Evolutionary conservation across 1,140 invertebrate species (phyloP).

Genomic region (Epicauta chinensis): DNA sequence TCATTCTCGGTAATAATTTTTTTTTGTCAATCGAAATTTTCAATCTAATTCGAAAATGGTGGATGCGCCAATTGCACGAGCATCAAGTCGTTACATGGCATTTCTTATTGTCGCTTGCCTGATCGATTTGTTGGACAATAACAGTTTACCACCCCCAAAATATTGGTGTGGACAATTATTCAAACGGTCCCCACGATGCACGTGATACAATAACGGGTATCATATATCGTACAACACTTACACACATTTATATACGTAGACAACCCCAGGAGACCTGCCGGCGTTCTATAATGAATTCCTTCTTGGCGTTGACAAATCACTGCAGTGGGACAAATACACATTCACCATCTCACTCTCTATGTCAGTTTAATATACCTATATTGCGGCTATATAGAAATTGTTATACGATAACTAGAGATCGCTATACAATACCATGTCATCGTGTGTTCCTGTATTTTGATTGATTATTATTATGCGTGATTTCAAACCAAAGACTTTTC

Average conservation of each 20-base stretch:
- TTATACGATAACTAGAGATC: background rate
- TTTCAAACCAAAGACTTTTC: background rate
- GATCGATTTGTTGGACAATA: no score
- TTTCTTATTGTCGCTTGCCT: no score
- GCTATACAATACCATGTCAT: constrained; percentile 15
- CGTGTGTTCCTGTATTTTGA: constrained; percentile 11
- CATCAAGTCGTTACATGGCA: no score
- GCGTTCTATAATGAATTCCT: constrained; percentile 29
- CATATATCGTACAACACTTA: constrained; percentile 15
- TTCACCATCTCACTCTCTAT: constrained; percentile 13
- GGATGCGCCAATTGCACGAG: no score
- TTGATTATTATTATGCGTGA: constrained; percentile 15
- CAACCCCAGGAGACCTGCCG: constrained; percentile 13
- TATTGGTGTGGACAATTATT: constrained; percentile 19
- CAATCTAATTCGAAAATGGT: no score
- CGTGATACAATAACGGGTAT: constrained; percentile 22
- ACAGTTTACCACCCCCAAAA: background rate
- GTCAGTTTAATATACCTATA: constrained; percentile 7
- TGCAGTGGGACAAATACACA: constrained; percentile 30
- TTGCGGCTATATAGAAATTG: background rate
- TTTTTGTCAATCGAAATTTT: no score
- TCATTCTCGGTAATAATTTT: no score
- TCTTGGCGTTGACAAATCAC: constrained; percentile 34
- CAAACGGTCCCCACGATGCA: constrained; percentile 8
- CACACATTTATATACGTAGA: background rate